Base-by-base conservation (phyloP, 2,113 vertebrate genomes). In the Glaucidium brasilianum region DNA sequence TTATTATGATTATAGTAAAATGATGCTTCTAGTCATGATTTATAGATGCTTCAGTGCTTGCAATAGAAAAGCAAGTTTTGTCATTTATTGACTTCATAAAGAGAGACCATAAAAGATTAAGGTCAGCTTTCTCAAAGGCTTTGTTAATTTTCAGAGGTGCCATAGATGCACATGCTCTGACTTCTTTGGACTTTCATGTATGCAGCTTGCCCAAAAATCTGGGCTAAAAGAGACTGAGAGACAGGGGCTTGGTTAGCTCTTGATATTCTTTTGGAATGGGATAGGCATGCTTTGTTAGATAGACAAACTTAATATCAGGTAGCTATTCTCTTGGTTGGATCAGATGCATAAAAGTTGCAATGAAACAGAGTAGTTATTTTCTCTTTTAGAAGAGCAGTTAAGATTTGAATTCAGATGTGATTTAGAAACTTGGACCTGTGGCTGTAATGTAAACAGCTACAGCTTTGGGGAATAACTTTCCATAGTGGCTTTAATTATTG, bases 31-130 rank as follows among this genome's bases (percentile, higher is more conserved):
- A 71, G 50, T n/a, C 7, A 6, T 72, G 77, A 72, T 76, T 95
- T 78, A 76, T 81, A 53, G 35, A 12, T 47, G 37, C 22, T 89
- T 81, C 75, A 55, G 39, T 60, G 58, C 60, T 89, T 94, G 52
- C 45, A 68, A 52, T 35, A 68, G 43, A 94, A 92, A 43, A 75
- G 34, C 39, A 72, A 68, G 35, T 53, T 82, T 96, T 96, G 22
- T 49, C n/a, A 67, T 96, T 92, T 90, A 83, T 53, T 85, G 73
- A 79, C 92, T 93, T 89, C 68, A 73, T 89, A 84, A 90, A 81
- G 52, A 76, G 19, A 80, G 5, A 35, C 53, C 26, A 41, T 94
- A 94, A 96, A 94, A 92, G 50, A 73, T 71, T 79, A 94, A 74
- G 76, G 73, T 63, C 66, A 85, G 4, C 74, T 77, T 93, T 90